These are phyloP conservation scores for Zaprionus kolodkinae DNA, from an alignment of 1,140 invertebrate species.

Conservation along the genomic window DNA sequence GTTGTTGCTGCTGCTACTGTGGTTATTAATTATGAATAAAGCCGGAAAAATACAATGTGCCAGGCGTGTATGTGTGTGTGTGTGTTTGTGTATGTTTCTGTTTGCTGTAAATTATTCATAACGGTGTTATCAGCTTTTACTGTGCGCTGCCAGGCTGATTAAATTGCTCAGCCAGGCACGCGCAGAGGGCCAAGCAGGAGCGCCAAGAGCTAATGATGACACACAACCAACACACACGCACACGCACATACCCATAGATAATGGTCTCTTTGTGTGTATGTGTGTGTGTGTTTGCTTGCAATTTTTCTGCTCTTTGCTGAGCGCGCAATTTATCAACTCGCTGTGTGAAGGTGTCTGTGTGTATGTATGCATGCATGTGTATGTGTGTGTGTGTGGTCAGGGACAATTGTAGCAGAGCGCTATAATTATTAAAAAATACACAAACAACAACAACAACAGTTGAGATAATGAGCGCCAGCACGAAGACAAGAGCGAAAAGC, in stretches of 20 bases:
- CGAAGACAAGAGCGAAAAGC: constrained; percentile 47
- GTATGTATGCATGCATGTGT: neutral
- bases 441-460: constrained; percentile 59
- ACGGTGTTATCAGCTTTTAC: constrained; percentile 76
- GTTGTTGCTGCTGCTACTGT: constrained; percentile 28
- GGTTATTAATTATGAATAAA: constrained; percentile 75
- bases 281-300: constrained; percentile 25
- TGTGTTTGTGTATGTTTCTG: constrained; percentile 33
- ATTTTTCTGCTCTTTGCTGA: constrained; percentile 47
- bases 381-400: constrained; percentile 65
- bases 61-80: constrained; percentile 19
- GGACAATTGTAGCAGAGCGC: constrained; percentile 69
- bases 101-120: constrained; percentile 76
- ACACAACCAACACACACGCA: constrained; percentile 23
- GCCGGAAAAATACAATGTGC: constrained; percentile 40
- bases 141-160: constrained; percentile 65
- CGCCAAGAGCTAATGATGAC: constrained; percentile 56
- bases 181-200: constrained; percentile 18
- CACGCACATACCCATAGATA: constrained; percentile 14
- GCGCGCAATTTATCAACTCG: constrained; percentile 71
- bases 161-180: constrained; percentile 65
- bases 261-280: constrained; percentile 14
- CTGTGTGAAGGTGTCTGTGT: constrained; percentile 29
- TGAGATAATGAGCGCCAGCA: constrained; percentile 69
- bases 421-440: constrained; percentile 78